Conservation (phyloP, 1,140 invertebrate species). For the Coelopa frigida region DNA sequence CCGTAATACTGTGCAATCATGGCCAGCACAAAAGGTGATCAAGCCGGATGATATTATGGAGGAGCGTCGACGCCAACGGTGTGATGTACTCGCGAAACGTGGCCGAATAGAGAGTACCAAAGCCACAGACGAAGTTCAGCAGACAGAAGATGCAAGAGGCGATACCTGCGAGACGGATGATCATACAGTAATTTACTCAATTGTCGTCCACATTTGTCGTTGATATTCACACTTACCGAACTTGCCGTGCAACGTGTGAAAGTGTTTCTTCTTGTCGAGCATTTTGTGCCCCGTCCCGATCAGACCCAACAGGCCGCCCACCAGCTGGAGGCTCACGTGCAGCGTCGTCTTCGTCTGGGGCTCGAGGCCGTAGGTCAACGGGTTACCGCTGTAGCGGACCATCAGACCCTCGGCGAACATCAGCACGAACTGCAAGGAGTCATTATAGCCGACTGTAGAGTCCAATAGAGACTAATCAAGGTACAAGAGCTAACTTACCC, state of each 20-base stretch:
- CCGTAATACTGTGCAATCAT: conserved; percentile 37
- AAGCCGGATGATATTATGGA: conserved; percentile 24
- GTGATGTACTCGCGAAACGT: too few relatives aligned
- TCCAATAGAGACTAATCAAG: not conserved
- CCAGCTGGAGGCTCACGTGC: conserved; percentile 8
- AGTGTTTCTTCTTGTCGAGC: conserved; percentile 10
- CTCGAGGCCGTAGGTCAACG: not conserved
- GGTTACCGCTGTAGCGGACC: conserved; percentile 17
- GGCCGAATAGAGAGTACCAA: conserved; percentile 17
- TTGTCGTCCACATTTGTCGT: not conserved
- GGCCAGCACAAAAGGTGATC: conserved; percentile 24
- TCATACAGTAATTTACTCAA: not conserved
- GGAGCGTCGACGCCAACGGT: conserved; percentile 2
- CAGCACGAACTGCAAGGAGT: conserved; percentile 30
- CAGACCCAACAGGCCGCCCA: conserved; percentile 13
- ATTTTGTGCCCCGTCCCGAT: conserved; percentile 11
- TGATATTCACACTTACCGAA: conserved; percentile 6
- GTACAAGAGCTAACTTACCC: too few relatives aligned
- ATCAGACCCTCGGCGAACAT: conserved; percentile 32
- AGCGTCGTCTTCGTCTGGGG: conserved; percentile 3
- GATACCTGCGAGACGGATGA: conserved; percentile 8
- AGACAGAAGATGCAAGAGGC: conserved; percentile 21
- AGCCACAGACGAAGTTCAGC: conserved; percentile 15
- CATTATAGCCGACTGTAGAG: not conserved
- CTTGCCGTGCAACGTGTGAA: conserved; percentile 11